phyloP scores from a whole-genome alignment of 2,888 invertebrate species.

The Cataglyphis altisquamis region DNA sequence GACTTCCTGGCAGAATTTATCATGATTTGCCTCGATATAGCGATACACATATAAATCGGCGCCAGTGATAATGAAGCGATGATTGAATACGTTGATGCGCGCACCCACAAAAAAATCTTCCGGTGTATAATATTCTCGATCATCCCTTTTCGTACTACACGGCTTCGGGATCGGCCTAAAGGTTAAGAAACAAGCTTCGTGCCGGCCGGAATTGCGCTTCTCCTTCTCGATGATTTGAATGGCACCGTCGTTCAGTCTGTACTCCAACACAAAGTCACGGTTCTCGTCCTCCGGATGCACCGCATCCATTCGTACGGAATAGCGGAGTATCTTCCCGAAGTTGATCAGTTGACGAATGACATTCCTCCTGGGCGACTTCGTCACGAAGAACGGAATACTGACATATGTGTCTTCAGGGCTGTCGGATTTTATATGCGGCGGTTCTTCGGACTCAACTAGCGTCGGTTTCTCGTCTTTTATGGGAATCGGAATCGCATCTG shows the following conservation, averaged over 20 bases:
- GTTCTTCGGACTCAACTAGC: slow-evolving; percentile 71
- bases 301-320: slow-evolving; percentile 92
- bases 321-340: slow-evolving; percentile 89
- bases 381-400: slow-evolving; percentile 90
- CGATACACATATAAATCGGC: slow-evolving; percentile 93
- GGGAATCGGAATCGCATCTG: slow-evolving; percentile 78
- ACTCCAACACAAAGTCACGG: slow-evolving; percentile 92
- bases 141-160: slow-evolving; percentile 88
- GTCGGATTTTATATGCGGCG: slow-evolving; percentile 92
- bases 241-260: slow-evolving; percentile 92
- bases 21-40: slow-evolving; percentile 91
- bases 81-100: slow-evolving; percentile 90
- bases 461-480: slow-evolving; percentile 15
- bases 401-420: slow-evolving; percentile 92
- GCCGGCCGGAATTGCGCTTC: slow-evolving; percentile 90
- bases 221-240: slow-evolving; percentile 92
- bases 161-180: slow-evolving; percentile 90
- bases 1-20: slow-evolving; percentile 90
- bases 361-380: slow-evolving; percentile 91
- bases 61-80: slow-evolving; percentile 92
- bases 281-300: slow-evolving; percentile 92
- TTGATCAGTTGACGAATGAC: slow-evolving; percentile 92
- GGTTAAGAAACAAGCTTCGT: slow-evolving; percentile 92
- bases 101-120: slow-evolving; percentile 93
- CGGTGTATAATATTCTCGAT: slow-evolving; percentile 92